Conservation (phyloP, 2,888 invertebrate species). For the Frankliniella intonsa region DNA sequence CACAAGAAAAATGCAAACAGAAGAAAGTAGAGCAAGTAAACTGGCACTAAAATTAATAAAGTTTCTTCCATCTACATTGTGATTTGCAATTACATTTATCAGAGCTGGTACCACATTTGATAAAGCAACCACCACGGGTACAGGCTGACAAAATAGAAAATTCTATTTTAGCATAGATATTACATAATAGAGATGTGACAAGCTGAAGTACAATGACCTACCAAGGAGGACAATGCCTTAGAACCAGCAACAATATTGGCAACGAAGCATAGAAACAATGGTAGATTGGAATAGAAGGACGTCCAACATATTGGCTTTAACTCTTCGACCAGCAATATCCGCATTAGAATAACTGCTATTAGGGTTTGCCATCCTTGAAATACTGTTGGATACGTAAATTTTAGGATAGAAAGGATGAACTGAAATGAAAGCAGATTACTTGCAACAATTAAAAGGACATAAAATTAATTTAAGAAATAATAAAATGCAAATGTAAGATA, state of each 20-base stretch:
- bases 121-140: too few species aligned
- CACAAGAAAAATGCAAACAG: too few species aligned
- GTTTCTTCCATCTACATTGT: too few species aligned
- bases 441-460: neutral
- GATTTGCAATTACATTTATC: too few species aligned
- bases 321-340: neutral
- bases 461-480: neutral
- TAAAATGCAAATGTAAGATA: neutral
- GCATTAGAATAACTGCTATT: conserved; percentile 40
- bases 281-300: neutral
- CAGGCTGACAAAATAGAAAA: too few species aligned
- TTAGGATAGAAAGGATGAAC: conserved; percentile 42
- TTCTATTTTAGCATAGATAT: too few species aligned
- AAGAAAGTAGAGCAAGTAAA: too few species aligned
- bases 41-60: too few species aligned
- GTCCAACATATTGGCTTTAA: neutral
- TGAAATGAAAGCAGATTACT: conserved; percentile 31
- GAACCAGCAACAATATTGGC: neutral
- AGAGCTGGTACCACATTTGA: too few species aligned
- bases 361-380: conserved; percentile 44
- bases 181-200: too few species aligned
- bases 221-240: neutral
- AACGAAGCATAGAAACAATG: neutral
- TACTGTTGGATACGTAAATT: conserved; percentile 43
- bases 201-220: neutral